Evolutionary conservation across 2,113 vertebrate species (phyloP).

Genomic region (Montifringilla adamsi): DNA sequence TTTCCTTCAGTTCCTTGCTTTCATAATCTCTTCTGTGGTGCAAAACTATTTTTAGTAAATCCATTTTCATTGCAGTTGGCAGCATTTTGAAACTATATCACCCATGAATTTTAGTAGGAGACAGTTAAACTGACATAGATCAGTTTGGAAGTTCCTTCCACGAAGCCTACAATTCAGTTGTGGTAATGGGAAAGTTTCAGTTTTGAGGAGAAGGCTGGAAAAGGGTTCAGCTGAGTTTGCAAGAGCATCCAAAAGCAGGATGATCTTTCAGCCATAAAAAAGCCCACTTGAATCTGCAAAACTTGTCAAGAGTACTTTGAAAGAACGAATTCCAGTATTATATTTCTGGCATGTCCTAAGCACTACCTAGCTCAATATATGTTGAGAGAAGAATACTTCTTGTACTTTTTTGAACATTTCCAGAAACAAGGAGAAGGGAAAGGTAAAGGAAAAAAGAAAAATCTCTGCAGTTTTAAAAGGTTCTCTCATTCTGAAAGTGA

Average conservation of each 20-base stretch:
- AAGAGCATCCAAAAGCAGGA: neutral
- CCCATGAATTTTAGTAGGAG: neutral
- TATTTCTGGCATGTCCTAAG: neutral
- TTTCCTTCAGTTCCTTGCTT: neutral
- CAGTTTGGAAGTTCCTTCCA: neutral
- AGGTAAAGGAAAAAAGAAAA: neutral
- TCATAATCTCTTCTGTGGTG: neutral
- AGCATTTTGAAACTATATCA: neutral
- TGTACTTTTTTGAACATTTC: neutral
- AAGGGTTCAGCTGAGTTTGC: neutral
- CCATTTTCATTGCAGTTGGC: neutral
- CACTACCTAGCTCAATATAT: neutral
- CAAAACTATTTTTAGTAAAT: conserved; percentile 3
- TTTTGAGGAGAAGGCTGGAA: neutral
- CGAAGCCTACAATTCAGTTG: neutral
- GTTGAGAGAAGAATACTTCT: neutral
- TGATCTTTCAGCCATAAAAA: neutral
- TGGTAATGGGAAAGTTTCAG: neutral
- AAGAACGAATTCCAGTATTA: neutral
- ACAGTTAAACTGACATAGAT: neutral
- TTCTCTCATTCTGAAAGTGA: neutral
- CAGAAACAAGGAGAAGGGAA: neutral
- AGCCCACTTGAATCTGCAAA: neutral
- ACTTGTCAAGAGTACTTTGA: neutral
- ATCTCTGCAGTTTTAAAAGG: neutral